These are phyloP conservation scores for Aporrectodea caliginosa DNA, from an alignment of 1,140 invertebrate species.

Conservation along the genomic window DNA sequence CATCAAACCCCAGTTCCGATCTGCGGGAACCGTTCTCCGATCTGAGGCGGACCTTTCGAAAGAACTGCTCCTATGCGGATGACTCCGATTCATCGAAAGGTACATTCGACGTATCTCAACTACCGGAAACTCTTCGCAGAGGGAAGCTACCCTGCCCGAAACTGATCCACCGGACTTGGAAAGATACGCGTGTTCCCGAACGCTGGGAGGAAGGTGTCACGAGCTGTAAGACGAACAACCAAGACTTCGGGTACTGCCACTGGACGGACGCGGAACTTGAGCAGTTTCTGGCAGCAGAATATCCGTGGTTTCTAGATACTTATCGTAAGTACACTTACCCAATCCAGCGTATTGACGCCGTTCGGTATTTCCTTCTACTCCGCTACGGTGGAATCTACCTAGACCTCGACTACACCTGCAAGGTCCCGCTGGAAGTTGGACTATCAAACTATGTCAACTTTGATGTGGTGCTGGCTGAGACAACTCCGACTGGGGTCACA, in stretches of 20 bases:
- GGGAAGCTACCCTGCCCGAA: background rate
- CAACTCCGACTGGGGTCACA: constrained; percentile 9
- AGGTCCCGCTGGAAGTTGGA: background rate
- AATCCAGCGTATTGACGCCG: constrained; percentile 23
- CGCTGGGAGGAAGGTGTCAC: background rate
- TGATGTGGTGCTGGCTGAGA: constrained; percentile 10
- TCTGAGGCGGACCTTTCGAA: too few relatives aligned
- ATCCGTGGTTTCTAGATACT: constrained; percentile 16
- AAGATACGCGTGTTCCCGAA: background rate
- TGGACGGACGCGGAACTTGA: constrained; percentile 22
- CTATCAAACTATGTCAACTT: constrained; percentile 1
- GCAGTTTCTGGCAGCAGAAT: background rate
- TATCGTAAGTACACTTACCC: constrained; percentile 17
- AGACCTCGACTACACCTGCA: constrained; percentile 22
- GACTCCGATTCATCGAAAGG: too few relatives aligned
- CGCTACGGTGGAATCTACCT: constrained; percentile 25
- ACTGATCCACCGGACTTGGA: constrained; percentile 15
- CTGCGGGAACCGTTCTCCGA: too few relatives aligned
- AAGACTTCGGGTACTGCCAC: constrained; percentile 15
- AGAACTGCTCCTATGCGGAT: background rate
- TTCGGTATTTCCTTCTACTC: constrained; percentile 14
- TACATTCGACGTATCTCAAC: background rate
- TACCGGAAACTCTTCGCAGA: background rate
- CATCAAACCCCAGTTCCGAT: too few relatives aligned
- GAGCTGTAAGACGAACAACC: background rate